Evolutionary conservation across 2,113 vertebrate species (phyloP).

Genomic region (Diadophis punctatus): DNA sequence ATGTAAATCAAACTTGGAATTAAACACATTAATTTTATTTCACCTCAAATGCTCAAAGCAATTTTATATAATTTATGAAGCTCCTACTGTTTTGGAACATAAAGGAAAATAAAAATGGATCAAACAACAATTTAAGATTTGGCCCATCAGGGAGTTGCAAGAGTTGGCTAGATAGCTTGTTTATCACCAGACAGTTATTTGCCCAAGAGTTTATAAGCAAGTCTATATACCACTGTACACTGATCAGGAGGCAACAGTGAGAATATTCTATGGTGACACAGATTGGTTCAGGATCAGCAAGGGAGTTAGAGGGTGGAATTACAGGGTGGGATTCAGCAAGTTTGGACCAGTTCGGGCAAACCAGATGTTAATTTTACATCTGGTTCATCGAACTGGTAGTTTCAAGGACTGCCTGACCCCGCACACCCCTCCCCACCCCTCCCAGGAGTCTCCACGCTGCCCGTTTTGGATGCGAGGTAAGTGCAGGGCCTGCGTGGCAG

Average conservation of each 20-base stretch:
- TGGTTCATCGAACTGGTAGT: too few relatives aligned
- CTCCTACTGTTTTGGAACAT: not conserved
- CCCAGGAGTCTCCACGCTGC: too few relatives aligned
- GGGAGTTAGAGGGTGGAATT: too few relatives aligned
- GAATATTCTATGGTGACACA: not conserved
- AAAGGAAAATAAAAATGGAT: not conserved
- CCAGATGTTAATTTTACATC: too few relatives aligned
- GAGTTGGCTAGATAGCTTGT: not conserved
- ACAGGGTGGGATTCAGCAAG: too few relatives aligned
- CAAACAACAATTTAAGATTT: not conserved
- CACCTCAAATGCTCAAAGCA: not conserved
- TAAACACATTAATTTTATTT: not conserved
- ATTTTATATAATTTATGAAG: not conserved
- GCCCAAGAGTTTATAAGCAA: not conserved
- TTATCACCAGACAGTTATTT: not conserved
- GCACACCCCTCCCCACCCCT: too few relatives aligned
- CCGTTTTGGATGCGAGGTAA: too few relatives aligned
- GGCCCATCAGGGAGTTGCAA: not conserved
- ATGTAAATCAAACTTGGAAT: not conserved
- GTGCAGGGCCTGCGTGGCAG: too few relatives aligned
- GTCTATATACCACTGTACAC: not conserved
- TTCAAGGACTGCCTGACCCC: too few relatives aligned
- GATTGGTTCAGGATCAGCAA: too few relatives aligned
- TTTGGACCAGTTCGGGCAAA: too few relatives aligned
- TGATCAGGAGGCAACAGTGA: not conserved